phyloP scores from a whole-genome alignment of 2,888 invertebrate genomes.

The Orthonevra nobilis region DNA sequence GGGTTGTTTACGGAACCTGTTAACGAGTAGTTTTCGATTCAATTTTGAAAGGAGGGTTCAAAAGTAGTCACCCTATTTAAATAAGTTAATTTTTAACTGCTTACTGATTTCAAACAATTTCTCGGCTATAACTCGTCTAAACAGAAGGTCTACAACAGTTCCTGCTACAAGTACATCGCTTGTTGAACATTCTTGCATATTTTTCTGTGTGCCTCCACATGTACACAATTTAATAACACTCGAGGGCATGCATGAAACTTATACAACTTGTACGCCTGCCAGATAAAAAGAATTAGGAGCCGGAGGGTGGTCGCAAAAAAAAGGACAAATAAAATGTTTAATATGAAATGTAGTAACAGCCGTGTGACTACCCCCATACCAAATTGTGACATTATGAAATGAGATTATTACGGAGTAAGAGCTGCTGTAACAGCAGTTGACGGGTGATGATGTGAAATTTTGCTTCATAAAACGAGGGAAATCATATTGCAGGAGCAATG shows the following conservation, averaged over 20 bases:
- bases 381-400: constrained; percentile 52
- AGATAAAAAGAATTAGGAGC: constrained; percentile 15
- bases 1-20: too few relatives aligned
- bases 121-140: constrained; percentile 48
- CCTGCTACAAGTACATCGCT: constrained; percentile 51
- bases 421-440: constrained; percentile 55
- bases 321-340: constrained; percentile 25
- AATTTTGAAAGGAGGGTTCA: too few relatives aligned
- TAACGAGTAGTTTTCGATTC: neutral
- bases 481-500: too few relatives aligned
- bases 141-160: constrained; percentile 32
- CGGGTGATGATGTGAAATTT: constrained; percentile 37
- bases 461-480: too few relatives aligned
- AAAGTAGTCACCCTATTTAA: too few relatives aligned
- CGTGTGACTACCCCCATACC: constrained; percentile 45
- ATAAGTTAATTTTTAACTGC: too few relatives aligned
- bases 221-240: constrained; percentile 65
- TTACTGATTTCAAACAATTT: too few relatives aligned
- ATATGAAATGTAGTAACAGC: constrained; percentile 59
- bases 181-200: constrained; percentile 34
- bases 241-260: constrained; percentile 41
- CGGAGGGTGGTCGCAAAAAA: neutral
- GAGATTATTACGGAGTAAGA: constrained; percentile 52
- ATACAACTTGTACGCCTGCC: constrained; percentile 34
- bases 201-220: constrained; percentile 40